Evolutionary conservation across 2,888 invertebrate genomes (phyloP), one percentile per base, ranked within the genome.

Genomic region (Mechanitis mazaeus): DNA sequence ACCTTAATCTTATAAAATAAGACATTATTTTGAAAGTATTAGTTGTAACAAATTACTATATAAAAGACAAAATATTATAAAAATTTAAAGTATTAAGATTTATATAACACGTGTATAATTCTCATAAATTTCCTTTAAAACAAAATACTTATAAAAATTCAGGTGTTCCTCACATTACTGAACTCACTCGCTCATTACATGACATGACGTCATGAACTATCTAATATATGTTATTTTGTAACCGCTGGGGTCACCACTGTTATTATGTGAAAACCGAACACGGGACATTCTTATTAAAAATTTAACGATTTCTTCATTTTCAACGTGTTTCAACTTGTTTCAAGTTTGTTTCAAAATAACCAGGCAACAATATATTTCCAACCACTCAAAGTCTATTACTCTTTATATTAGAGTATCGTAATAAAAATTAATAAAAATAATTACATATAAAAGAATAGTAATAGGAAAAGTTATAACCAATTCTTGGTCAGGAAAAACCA

Each of bases 171-270:
- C 54, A 35, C 45, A 28, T 45, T 55, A 64, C 61, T 35, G 35
- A 35, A 66, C 63, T 45, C 58, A 59, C 54, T 45, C 58, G 57
- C 54, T 64, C 59, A 67, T 68, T 74, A 72, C 65, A 58, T 65
- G 65, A 67, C 61, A 59, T 56, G 63, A 62, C 64, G 59, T 74
- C 72, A 75, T 75, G 71, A 72, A 67, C 77, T 70, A 20, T 20
- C 20, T 20, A 20, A 20, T 20, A 20, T 20, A 76, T 50, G 31
- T 81, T 81, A 84, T 85, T 85, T 84, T 63, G 73, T 74, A 74
- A 72, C 77, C 72, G 68, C 71, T 63, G 69, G 80, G 81, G 78
- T 78, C 78, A 74, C 70, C 68, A 75, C 72, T 80, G 75, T 83
- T 72, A 85, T 85, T 85, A 84, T 62, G 61, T 67, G 65, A 77